A percentile compares a stretch with the other conserved stretches of the same genome.
phyloP scores from a whole-genome alignment of 37 sponge, comb jelly and placozoan species.

The Tethya wilhelma region DNA sequence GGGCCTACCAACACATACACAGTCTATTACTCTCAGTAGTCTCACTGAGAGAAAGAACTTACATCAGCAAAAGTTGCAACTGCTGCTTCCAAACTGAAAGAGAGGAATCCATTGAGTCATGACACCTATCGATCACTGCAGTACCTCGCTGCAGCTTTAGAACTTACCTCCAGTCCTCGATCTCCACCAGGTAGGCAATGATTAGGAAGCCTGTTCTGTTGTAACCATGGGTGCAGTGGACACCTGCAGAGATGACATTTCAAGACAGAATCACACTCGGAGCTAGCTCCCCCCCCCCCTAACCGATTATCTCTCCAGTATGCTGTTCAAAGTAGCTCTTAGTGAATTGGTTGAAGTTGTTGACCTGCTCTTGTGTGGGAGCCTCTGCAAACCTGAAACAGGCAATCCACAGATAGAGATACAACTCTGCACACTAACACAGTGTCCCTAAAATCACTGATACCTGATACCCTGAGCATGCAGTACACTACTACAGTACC shows the following conservation, averaged over 20 bases:
- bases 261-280: neutral
- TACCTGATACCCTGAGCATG: neutral
- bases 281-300: neutral
- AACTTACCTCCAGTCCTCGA: conserved; percentile 86
- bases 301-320: conserved; percentile 76
- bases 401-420: neutral
- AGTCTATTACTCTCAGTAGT: neutral
- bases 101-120: neutral
- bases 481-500: neutral
- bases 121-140: conserved; percentile 7
- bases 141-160: neutral
- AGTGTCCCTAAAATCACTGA: neutral
- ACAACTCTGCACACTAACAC: neutral
- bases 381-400: conserved; percentile 68
- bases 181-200: conserved; percentile 77
- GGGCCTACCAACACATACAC: conserved; percentile 39
- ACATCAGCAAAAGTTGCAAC: conserved; percentile 56
- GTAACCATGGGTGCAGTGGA: conserved; percentile 99
- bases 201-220: conserved; percentile 97
- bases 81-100: conserved; percentile 72
- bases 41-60: conserved; percentile 1
- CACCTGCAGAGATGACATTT: conserved; percentile 39
- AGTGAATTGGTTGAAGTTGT: conserved; percentile 51
- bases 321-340: conserved; percentile 55
- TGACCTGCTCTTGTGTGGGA: conserved; percentile 74